A percentile compares a stretch with the other conserved stretches of the same genome.
Evolutionary conservation across 1,140 invertebrate genomes (phyloP).

Genomic region (Zaprionus tsacasi): DNA sequence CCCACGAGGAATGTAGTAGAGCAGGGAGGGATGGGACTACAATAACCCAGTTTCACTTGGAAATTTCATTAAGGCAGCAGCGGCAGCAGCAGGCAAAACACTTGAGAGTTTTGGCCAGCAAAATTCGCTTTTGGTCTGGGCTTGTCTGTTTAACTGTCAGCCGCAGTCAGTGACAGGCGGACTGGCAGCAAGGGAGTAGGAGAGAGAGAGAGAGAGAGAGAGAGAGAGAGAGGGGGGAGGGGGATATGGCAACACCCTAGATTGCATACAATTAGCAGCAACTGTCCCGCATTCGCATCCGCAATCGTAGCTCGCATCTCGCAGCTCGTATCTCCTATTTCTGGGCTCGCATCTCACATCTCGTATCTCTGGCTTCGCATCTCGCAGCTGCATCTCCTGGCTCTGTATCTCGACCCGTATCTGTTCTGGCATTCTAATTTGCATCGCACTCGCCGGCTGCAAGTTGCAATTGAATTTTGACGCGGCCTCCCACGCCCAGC

Average conservation of each 20-base stretch:
- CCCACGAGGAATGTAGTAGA: no score
- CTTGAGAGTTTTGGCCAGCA: constrained; percentile 17
- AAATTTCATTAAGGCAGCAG: constrained; percentile 35
- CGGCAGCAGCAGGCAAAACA: background rate
- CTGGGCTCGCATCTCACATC: background rate
- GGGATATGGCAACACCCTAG: constrained; percentile 59
- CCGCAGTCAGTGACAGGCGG: constrained; percentile 20
- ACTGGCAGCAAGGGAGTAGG: background rate
- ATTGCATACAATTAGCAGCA: constrained; percentile 74
- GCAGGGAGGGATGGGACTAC: background rate
- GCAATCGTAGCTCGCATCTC: background rate
- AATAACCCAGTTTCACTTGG: constrained; percentile 23
- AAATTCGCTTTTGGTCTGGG: constrained; percentile 17
- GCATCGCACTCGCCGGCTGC: constrained; percentile 54
- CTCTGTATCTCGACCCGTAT: constrained; percentile 14
- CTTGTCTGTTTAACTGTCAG: constrained; percentile 38
- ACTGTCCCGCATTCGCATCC: constrained; percentile 1
- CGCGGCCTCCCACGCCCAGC: constrained; percentile 34
- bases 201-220: background rate
- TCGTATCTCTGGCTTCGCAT: background rate
- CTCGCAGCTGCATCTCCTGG: constrained; percentile 19
- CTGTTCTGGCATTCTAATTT: constrained; percentile 63
- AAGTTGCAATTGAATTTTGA: constrained; percentile 77
- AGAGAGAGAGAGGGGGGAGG: background rate
- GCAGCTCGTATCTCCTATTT: constrained; percentile 5